A percentile compares a stretch with the other conserved stretches of the same genome.
Conservation (phyloP, 1,140 invertebrate genomes). For the Hesperophylax magnus region DNA sequence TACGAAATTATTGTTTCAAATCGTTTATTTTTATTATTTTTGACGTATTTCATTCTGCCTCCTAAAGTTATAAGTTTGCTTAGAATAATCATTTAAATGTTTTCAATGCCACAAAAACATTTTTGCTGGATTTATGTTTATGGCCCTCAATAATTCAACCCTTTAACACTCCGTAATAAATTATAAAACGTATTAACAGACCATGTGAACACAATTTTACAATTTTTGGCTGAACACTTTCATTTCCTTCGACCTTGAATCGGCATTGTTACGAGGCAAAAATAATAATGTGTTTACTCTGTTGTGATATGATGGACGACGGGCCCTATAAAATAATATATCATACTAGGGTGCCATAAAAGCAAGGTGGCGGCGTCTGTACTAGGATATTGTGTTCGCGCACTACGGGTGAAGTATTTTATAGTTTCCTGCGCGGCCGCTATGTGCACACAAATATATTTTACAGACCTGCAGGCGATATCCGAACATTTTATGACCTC, state of each 20-base stretch:
- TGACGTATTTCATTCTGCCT: no score
- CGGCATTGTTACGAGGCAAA: constrained; percentile 3
- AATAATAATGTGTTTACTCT: constrained; percentile 2
- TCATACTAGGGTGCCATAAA: constrained; percentile 40
- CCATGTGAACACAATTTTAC: no score
- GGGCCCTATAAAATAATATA: constrained; percentile 42
- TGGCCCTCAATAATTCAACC: no score
- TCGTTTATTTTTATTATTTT: no score
- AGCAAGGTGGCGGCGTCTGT: constrained; percentile 21
- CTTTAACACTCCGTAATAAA: no score
- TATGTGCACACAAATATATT: constrained; percentile 10
- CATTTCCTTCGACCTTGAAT: constrained; percentile 9
- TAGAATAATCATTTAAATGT: no score
- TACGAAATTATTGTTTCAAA: no score
- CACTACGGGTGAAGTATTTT: constrained; percentile 22
- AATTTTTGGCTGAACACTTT: background rate
- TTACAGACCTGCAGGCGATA: constrained; percentile 38
- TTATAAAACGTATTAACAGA: no score
- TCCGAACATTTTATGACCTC: constrained; percentile 40
- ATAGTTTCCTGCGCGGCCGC: constrained; percentile 28
- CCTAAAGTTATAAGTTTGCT: no score
- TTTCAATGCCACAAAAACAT: no score
- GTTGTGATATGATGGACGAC: background rate
- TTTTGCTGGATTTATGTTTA: no score
- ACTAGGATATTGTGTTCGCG: background rate